Evolutionary conservation across 2,888 invertebrate genomes (phyloP).

Genomic region (Pyrrhia umbra): DNA sequence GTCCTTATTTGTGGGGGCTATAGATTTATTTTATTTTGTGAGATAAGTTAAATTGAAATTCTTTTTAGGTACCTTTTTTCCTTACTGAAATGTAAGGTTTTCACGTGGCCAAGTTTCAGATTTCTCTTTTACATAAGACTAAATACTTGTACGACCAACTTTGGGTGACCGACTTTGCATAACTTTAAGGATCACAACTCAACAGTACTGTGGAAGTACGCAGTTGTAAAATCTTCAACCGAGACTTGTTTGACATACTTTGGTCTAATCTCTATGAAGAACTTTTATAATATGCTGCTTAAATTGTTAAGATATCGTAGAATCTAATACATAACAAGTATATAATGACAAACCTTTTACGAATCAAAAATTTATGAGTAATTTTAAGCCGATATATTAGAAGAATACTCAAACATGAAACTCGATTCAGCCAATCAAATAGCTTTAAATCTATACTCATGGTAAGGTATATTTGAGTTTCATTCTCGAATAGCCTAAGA

Average conservation of each 20-base stretch:
- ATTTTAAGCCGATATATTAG: no score
- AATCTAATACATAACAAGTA: no score
- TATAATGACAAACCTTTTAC: no score
- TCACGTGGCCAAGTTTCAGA: neutral
- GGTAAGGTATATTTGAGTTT: neutral
- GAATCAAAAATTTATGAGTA: no score
- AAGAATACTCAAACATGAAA: no score
- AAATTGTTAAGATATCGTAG: neutral
- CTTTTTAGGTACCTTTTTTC: neutral
- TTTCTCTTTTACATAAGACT: neutral
- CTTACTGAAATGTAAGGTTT: neutral
- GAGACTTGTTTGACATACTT: neutral
- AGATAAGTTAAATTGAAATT: conserved; percentile 30
- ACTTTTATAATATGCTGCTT: neutral
- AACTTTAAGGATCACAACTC: neutral
- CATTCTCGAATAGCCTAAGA: neutral
- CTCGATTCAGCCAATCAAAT: neutral
- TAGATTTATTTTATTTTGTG: conserved; percentile 20
- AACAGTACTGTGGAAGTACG: neutral
- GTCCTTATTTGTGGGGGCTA: conserved; percentile 41
- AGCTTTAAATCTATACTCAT: neutral
- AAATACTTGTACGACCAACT: neutral
- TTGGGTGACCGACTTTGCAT: neutral
- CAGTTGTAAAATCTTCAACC: neutral
- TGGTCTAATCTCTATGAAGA: neutral